Base-by-base conservation (phyloP, 2,888 invertebrate species). In the Phyllotreta striolata region DNA sequence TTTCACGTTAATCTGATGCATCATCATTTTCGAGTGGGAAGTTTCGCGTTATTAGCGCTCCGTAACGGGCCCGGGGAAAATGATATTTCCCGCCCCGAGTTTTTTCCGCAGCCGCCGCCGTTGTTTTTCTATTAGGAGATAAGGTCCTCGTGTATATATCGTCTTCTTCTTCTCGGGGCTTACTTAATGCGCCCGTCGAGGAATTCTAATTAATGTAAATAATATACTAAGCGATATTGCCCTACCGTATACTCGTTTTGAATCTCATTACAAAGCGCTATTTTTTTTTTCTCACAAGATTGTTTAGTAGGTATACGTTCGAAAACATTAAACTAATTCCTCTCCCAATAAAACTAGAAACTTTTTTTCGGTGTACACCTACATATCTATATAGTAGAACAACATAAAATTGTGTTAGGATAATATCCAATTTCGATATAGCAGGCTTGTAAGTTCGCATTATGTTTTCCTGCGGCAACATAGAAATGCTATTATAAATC, bases 131-230 rank as follows among this genome's bases (percentile, higher is more conserved):
- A 76, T 76, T 76, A 76, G 75, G 75, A 75, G 76, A 76, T 76
- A 76, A 75, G 74, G 72, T 73, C 70, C 72, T 72, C 71, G 70
- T 70, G 72, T 70, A 74, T n/a, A n/a, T n/a, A n/a, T n/a, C n/a
- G n/a, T 74, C 76, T 71, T 73, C 44, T 52, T 59, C 73, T 73
- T 76, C 75, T 74, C 70, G 63, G 63, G 70, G n/a, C n/a, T n/a
- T n/a, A n/a, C 71, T 73, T 76, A 76, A 76, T 76, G 75, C 75
- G 74, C 71, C 76, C 76, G 74, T 74, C 71, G 73, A 75, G 75
- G 73, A 74, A 74, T 76, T 76, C 75, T 77, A 76, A 77, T 77
- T 77, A 77, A 77, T 76, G 77, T 74, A 77, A 77, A 77, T 76
- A 75, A 76, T 76, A 76, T 75, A 75, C 75, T 74, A 74, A 71